Evolutionary conservation across 2,797 vertebrate genomes (phyloP), one percentile per base, ranked within the genome.

Genomic region (Sebastes hopkinsi): DNA sequence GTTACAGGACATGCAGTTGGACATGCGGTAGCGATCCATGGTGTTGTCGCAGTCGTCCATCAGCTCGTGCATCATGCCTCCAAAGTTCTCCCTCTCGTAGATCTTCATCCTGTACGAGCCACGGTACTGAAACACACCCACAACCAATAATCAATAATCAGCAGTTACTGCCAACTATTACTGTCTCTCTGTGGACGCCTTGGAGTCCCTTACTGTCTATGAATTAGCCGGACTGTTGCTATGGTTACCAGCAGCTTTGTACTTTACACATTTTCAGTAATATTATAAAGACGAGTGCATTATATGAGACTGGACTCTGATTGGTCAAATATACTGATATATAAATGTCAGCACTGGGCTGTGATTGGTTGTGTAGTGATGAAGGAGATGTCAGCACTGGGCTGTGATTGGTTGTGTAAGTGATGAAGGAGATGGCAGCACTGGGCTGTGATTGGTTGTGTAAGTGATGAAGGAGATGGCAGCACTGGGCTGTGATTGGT

Each of bases 61-160:
- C 29, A 60, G 8, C 59, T 60, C 59, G 8, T 30, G 18, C 18
- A 20, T 58, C 55, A 25, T 23, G 23, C 55, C 55, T 58, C 55
- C 55, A 4, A 58, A 58, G 55, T 58, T 87, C 79, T 87, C 84
- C 80, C 42, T 88, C 83, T 88, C 89, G 1, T 81, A 90, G 77
- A 90, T 87, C 79, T 5, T 88, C 85, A 90, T 90, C 68, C 85
- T 87, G 85, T 79, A 88, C 0, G 23, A 34, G 14, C 89, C 87
- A 1, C 79, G 80, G 87, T 89, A 1, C 81, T 86, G 83, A 1
- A 68, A 69, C 23, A 60, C 62, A 79, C 5, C 34, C 13, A 46
- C 16, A 46, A 46, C 42, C 14, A 7, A 13, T 0, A 42, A 67
- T 25, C 68, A n/a, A 34, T 9, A 5, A 20, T 34, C 6, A 77